These are phyloP conservation scores for Solenopsis fugax DNA, from an alignment of 1,140 invertebrate genomes.

Conservation along the genomic window DNA sequence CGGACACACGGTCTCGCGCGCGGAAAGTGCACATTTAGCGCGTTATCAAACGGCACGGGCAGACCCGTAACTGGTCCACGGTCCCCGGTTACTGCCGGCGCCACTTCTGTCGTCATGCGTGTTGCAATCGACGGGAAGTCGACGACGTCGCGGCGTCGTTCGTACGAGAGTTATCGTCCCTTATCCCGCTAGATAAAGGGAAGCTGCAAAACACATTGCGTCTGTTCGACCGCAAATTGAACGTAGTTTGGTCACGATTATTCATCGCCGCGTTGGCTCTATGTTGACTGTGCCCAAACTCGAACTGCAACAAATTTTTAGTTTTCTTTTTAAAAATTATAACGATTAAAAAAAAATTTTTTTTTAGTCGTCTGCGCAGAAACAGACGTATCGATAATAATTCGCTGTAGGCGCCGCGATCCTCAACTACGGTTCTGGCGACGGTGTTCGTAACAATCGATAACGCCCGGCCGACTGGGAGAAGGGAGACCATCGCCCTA, in stretches of 20 bases:
- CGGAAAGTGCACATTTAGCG: constrained; percentile 71
- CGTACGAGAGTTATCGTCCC: neutral
- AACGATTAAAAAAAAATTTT: neutral
- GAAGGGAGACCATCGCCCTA: constrained; percentile 72
- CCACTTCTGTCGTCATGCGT: constrained; percentile 19
- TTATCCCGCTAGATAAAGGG: neutral
- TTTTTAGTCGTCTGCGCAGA: neutral
- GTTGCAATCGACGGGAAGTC: neutral
- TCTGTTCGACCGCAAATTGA: neutral
- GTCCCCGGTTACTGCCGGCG: neutral
- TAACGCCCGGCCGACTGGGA: constrained; percentile 66
- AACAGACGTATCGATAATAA: neutral
- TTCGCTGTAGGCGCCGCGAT: constrained; percentile 24
- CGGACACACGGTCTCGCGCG: constrained; percentile 40
- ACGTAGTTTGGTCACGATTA: neutral
- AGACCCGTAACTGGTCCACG: constrained; percentile 40
- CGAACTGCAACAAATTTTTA: too few species aligned
- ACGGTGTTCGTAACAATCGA: constrained; percentile 73
- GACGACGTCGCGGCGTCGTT: neutral
- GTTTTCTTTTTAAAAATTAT: neutral
- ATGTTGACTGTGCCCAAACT: neutral
- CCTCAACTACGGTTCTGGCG: constrained; percentile 42
- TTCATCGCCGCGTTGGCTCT: neutral
- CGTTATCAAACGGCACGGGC: constrained; percentile 70
- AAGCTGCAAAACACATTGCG: neutral